Conservation (phyloP, 2,113 vertebrate genomes). For the Plotosus lineatus region DNA sequence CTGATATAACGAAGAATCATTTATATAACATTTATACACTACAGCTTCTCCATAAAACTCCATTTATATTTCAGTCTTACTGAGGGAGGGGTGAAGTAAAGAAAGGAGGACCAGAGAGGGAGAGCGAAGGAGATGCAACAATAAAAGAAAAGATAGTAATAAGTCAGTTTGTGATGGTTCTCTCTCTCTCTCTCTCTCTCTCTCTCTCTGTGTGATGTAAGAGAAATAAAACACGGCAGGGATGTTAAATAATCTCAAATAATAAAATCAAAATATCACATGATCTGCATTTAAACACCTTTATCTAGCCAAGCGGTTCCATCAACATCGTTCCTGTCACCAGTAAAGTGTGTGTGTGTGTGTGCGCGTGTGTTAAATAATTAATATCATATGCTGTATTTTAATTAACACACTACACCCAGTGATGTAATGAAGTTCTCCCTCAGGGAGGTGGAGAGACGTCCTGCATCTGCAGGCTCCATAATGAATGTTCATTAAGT, state of each 20-base stretch:
- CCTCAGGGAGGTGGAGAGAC: slow-evolving; percentile 38
- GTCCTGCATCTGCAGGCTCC: slow-evolving; percentile 32
- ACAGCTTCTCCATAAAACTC: neutral
- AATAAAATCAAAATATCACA: neutral
- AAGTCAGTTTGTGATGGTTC: neutral
- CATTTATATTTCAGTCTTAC: neutral
- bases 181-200: too few species aligned
- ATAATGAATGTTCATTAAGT: slow-evolving; percentile 45
- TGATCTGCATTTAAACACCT: neutral
- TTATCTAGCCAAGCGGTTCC: neutral
- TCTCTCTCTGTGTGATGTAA: slow-evolving; percentile 17
- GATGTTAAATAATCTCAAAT: neutral
- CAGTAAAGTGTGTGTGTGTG: slow-evolving; percentile 8
- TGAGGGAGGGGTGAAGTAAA: neutral
- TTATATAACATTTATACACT: neutral
- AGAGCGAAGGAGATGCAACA: neutral
- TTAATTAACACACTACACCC: slow-evolving; percentile 43
- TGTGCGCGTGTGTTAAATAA: slow-evolving; percentile 47
- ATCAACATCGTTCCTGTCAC: neutral
- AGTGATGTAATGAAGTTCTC: slow-evolving; percentile 49
- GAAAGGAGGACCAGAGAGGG: neutral
- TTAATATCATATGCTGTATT: slow-evolving; percentile 50
- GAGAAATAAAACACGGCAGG: neutral
- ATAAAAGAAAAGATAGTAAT: neutral
- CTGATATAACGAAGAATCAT: neutral